Percentiles rank a stretch among this genome's conserved stretches.
phyloP scores from a whole-genome alignment of 2,888 invertebrate genomes.

The Brachynemurus nebulosus region DNA sequence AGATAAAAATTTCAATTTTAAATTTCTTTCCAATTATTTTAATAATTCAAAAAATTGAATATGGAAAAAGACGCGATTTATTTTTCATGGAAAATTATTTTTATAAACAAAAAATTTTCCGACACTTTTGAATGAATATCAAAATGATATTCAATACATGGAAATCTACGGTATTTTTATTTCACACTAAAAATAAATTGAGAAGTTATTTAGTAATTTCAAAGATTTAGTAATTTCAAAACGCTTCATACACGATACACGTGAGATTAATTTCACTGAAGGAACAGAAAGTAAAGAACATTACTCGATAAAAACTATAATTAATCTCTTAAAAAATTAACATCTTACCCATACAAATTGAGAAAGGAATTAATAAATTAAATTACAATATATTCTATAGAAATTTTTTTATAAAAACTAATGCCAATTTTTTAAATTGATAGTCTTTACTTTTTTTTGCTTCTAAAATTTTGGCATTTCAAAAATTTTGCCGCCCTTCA shows the following conservation, averaged over 20 bases:
- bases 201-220: constrained; percentile 4
- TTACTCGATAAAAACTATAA: not conserved
- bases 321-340: not conserved
- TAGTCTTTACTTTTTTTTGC: not conserved
- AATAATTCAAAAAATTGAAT: constrained; percentile 3
- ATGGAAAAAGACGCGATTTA: no score
- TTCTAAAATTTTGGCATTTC: no score
- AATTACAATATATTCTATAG: not conserved
- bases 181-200: constrained; percentile 8
- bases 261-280: not conserved
- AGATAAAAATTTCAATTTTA: constrained; percentile 3
- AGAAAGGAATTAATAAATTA: not conserved
- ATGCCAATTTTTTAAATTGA: not conserved
- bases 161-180: constrained; percentile 7
- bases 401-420: not conserved
- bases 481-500: not conserved
- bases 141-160: constrained; percentile 3
- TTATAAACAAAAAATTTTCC: constrained; percentile 1
- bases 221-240: not conserved
- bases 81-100: constrained; percentile 5
- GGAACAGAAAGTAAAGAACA: not conserved
- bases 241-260: not conserved
- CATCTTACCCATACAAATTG: not conserved
- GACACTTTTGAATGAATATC: constrained; percentile 6
- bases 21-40: constrained; percentile 3